Percentiles rank a stretch among this genome's conserved stretches.
phyloP scores from a whole-genome alignment of 1,140 invertebrate genomes.

The Agrypnia vestita region DNA sequence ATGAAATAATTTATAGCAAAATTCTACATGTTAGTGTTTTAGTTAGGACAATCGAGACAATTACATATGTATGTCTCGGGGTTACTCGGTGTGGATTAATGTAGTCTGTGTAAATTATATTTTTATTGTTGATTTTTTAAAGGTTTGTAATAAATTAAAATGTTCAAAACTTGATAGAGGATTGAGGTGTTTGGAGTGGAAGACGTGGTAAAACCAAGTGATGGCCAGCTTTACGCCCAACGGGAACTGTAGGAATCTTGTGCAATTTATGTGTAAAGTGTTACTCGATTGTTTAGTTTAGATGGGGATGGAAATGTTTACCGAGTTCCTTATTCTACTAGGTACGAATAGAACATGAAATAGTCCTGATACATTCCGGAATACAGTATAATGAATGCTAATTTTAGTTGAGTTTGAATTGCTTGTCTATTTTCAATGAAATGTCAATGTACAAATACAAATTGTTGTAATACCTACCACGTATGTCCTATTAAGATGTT shows the following conservation, averaged over 20 bases:
- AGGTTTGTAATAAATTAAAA: constrained; percentile 36
- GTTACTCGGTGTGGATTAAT: constrained; percentile 45
- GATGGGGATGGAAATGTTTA: neutral
- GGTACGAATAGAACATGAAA: constrained; percentile 13
- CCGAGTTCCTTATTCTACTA: too few relatives aligned
- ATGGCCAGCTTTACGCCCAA: constrained; percentile 48
- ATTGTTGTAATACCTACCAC: neutral
- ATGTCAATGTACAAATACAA: constrained; percentile 24
- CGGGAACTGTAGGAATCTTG: constrained; percentile 35
- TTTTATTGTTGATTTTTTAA: constrained; percentile 56
- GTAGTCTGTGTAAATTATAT: constrained; percentile 53
- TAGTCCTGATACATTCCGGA: constrained; percentile 49
- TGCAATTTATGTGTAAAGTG: constrained; percentile 53
- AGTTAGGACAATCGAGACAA: constrained; percentile 58
- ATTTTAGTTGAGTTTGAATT: constrained; percentile 46
- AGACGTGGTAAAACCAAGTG: constrained; percentile 43
- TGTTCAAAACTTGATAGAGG: neutral
- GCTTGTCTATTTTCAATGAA: constrained; percentile 38
- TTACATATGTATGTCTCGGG: constrained; percentile 51
- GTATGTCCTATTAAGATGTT: constrained; percentile 15
- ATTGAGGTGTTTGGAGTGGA: neutral
- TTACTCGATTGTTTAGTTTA: neutral
- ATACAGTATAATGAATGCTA: constrained; percentile 39
- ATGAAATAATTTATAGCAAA: constrained; percentile 60
- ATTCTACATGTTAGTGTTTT: constrained; percentile 56